phyloP scores from a whole-genome alignment of 2,113 vertebrate genomes.

The Silurus asotus region DNA sequence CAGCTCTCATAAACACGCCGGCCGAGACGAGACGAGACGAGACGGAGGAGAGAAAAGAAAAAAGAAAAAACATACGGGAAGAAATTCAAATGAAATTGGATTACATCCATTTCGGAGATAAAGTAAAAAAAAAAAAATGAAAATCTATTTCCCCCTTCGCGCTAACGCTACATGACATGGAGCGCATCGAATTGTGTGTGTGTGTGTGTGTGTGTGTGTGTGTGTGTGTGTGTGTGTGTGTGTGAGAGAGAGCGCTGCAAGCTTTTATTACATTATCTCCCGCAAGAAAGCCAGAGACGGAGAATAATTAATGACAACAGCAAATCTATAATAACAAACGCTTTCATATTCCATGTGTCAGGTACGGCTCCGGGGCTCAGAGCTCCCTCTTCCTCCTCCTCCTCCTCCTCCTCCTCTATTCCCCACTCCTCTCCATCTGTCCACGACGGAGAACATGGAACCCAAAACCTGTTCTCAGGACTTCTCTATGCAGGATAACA shows the following conservation, averaged over 20 bases:
- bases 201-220: not conserved
- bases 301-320: slow-evolving; percentile 55
- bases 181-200: slow-evolving; percentile 49
- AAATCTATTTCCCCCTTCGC: slow-evolving; percentile 50
- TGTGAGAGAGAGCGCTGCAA: slow-evolving; percentile 19
- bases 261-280: slow-evolving; percentile 46
- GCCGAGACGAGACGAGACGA: not conserved
- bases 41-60: not conserved
- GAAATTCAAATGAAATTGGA: slow-evolving; percentile 61
- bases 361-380: slow-evolving; percentile 11
- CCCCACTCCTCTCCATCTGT: not conserved
- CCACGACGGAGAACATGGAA: not conserved
- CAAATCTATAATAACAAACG: slow-evolving; percentile 38
- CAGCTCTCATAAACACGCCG: slow-evolving; percentile 43
- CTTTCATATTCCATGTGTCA: slow-evolving; percentile 46
- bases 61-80: slow-evolving; percentile 40
- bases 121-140: slow-evolving; percentile 41
- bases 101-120: slow-evolving; percentile 58
- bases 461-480: not conserved
- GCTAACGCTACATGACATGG: slow-evolving; percentile 47
- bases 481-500: not conserved
- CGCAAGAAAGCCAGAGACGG: slow-evolving; percentile 28
- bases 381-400: not conserved
- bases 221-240: too few species aligned
- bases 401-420: too few species aligned